phyloP scores from a whole-genome alignment of 2,113 vertebrate genomes.

The Macheiramphus alcinus region DNA sequence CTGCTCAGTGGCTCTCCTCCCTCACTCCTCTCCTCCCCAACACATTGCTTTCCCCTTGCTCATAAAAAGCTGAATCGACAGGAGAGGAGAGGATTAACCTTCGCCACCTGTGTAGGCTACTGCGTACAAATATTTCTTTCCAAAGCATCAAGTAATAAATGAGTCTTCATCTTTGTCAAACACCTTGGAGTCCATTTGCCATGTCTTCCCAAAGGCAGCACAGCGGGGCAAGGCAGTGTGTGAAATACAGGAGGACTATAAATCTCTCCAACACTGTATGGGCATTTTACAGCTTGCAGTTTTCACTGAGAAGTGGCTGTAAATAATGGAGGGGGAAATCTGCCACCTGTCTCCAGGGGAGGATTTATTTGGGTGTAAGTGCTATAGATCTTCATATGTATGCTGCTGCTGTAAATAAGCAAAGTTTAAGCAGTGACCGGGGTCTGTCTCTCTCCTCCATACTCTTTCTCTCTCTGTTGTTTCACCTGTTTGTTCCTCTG shows the following conservation, averaged over 20 bases:
- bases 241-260: conserved; percentile 52
- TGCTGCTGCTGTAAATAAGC: conserved; percentile 59
- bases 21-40: neutral
- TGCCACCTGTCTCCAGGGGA: conserved; percentile 63
- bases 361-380: conserved; percentile 65
- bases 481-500: neutral
- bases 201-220: conserved; percentile 32
- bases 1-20: neutral
- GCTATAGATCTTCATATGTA: conserved; percentile 64
- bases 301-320: conserved; percentile 61
- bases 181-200: conserved; percentile 36
- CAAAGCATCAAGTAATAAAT: conserved; percentile 45
- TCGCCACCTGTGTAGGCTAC: neutral
- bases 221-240: neutral
- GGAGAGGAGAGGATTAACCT: conserved; percentile 57
- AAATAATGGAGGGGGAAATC: conserved; percentile 64
- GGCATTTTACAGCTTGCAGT: conserved; percentile 67
- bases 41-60: neutral
- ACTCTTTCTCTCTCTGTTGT: neutral
- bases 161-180: conserved; percentile 59
- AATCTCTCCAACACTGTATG: conserved; percentile 51
- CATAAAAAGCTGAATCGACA: conserved; percentile 18
- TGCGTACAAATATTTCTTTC: conserved; percentile 35
- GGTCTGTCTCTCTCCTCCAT: neutral
- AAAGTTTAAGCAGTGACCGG: conserved; percentile 36